Conservation (phyloP, 1,140 invertebrate species). For the Eciton burchellii region DNA sequence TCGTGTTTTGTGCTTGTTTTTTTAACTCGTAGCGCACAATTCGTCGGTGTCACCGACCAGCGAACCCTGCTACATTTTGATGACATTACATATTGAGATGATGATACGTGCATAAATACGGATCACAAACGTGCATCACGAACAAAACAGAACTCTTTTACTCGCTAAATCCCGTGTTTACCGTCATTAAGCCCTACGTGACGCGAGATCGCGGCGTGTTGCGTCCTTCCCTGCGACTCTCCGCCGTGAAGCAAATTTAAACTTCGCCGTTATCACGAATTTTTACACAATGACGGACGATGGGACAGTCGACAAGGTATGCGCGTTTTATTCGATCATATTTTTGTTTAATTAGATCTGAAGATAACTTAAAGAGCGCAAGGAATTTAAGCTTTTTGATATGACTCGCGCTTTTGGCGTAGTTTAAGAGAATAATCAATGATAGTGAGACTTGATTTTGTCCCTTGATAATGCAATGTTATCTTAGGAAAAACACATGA, state of each 20-base stretch:
- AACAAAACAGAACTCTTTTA: not conserved
- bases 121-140: not conserved
- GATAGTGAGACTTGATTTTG: slow-evolving; percentile 39
- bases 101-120: slow-evolving; percentile 8
- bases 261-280: slow-evolving; percentile 12
- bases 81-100: not conserved
- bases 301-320: slow-evolving; percentile 71
- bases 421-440: slow-evolving; percentile 61
- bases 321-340: not conserved
- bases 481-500: slow-evolving; percentile 89
- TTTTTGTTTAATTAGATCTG: not conserved
- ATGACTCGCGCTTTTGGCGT: not conserved
- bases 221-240: not conserved
- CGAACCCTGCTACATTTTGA: not conserved
- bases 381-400: not conserved
- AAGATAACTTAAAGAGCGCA: not conserved
- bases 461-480: slow-evolving; percentile 25
- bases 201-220: not conserved
- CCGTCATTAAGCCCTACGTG: not conserved
- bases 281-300: slow-evolving; percentile 66
- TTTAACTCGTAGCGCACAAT: slow-evolving; percentile 14
- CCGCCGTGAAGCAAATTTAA: slow-evolving; percentile 24
- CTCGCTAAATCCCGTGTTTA: not conserved
- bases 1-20: not conserved
- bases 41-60: not conserved